Base-by-base conservation (phyloP, 2,113 vertebrate genomes). In the Glaucidium brasilianum region DNA sequence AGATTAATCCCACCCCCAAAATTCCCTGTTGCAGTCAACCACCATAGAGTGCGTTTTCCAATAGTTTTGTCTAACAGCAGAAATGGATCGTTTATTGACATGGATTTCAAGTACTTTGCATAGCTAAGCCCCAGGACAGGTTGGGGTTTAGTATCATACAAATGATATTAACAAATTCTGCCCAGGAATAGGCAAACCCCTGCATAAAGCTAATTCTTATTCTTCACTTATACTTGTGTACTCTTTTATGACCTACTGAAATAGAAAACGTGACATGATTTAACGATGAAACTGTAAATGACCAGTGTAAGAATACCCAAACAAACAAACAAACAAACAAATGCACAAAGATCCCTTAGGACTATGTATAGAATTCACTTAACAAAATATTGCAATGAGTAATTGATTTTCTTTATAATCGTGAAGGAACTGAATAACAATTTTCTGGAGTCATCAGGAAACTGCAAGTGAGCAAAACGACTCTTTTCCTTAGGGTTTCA, bases 341-440 rank as follows among this genome's bases (percentile, higher is more conserved):
- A 39, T 39, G 39, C 34, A 45, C 4, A 27, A 34, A 39, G 35
- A 3, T 0, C 0, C 3, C 23, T 79, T 55, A 55, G 0, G 12
- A 67, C 3, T 63, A 26, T 5, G 4, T 32, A 39, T 5, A 49
- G 9, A 50, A 43, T 49, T 47, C 11, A 34, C 8, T 75, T 68
- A 9, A 27, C 3, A 43, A 73, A 72, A 13, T 16, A 68, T 16
- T 55, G 0, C 7, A 72, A 25, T 7, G 10, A 85, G 26, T 34
- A 58, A 19, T 13, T 26, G 1, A 9, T 81, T 87, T 91, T 22
- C 55, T 67, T 21, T 68, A 50, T 58, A 79, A 60, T 12, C 5
- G 10, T 18, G 15, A 71, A 21, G 5, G 10, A 73, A 62, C 15
- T 39, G 3, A 81, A 29, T 22, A 68, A 34, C 3, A 35, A 2